phyloP scores from a whole-genome alignment of 2,797 vertebrate species.

The Cirrhinus molitorella region DNA sequence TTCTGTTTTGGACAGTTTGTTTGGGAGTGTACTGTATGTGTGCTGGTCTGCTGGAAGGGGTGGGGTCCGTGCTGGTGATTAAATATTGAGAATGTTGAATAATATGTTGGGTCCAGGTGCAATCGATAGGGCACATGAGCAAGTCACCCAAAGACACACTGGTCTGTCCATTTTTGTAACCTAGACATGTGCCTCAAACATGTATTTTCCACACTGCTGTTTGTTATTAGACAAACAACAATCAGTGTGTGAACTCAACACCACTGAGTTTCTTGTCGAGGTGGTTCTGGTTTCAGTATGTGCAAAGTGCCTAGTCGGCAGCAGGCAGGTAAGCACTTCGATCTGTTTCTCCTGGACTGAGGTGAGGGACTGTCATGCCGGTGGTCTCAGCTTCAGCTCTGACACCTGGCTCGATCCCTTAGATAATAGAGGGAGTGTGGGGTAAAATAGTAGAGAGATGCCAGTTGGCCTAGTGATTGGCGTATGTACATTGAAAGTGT shows the following conservation, averaged over 20 bases:
- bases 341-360: conserved; percentile 67
- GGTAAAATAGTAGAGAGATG: neutral
- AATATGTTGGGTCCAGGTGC: conserved; percentile 75
- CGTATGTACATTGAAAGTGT: neutral
- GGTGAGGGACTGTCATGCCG: conserved; percentile 51
- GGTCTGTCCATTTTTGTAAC: conserved; percentile 14
- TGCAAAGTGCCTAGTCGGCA: conserved; percentile 60
- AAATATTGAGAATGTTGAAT: conserved; percentile 83
- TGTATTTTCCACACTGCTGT: conserved; percentile 19
- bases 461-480: neutral
- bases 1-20: conserved; percentile 44
- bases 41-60: conserved; percentile 35
- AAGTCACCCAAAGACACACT: no score
- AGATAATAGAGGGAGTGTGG: conserved; percentile 1
- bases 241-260: conserved; percentile 38
- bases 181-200: conserved; percentile 31
- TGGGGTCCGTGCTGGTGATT: conserved; percentile 75
- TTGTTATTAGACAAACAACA: conserved; percentile 32
- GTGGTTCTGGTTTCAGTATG: conserved; percentile 46
- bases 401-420: conserved; percentile 49
- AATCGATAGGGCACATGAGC: conserved; percentile 74
- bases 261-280: conserved; percentile 15
- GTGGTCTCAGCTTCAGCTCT: conserved; percentile 48
- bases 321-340: conserved; percentile 65
- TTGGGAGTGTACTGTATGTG: conserved; percentile 23